A percentile compares a stretch with the other conserved stretches of the same genome.
These are phyloP conservation scores for western clawed frog (Xenopus tropicalis) DNA, from an alignment of 2,113 vertebrate species.

Conservation along the genomic window DNA sequence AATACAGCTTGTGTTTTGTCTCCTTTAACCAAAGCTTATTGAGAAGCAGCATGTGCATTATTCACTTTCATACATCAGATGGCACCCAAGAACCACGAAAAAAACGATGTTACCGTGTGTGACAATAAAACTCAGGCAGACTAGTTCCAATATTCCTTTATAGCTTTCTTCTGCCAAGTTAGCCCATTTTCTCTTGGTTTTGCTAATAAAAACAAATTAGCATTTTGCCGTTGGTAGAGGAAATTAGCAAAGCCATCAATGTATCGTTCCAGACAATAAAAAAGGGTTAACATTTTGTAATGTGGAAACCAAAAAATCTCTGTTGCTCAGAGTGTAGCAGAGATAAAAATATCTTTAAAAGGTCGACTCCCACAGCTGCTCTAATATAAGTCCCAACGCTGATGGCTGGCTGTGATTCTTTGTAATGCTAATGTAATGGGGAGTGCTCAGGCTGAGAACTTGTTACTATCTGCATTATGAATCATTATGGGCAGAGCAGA, in stretches of 20 bases:
- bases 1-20: too few relatives aligned
- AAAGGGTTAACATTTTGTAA: too few relatives aligned
- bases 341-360: neutral
- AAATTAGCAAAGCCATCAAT: neutral
- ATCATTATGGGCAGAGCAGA: neutral
- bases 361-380: neutral
- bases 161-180: neutral
- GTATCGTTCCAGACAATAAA: neutral
- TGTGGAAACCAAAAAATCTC: too few relatives aligned
- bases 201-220: too few relatives aligned
- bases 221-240: too few relatives aligned
- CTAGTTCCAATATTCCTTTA: neutral
- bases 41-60: neutral
- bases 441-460: neutral
- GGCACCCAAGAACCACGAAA: constrained; percentile 7
- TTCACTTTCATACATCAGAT: constrained; percentile 6
- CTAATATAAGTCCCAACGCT: neutral
- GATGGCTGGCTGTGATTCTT: neutral
- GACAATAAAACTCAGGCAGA: neutral
- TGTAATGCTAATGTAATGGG: neutral
- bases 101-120: neutral
- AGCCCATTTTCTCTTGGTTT: neutral
- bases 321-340: neutral
- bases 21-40: too few relatives aligned
- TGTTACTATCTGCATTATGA: neutral